Percentiles rank a stretch among this genome's conserved stretches.
Evolutionary conservation across 2,888 invertebrate genomes (phyloP).

Genomic region (Drosophila subquinaria): DNA sequence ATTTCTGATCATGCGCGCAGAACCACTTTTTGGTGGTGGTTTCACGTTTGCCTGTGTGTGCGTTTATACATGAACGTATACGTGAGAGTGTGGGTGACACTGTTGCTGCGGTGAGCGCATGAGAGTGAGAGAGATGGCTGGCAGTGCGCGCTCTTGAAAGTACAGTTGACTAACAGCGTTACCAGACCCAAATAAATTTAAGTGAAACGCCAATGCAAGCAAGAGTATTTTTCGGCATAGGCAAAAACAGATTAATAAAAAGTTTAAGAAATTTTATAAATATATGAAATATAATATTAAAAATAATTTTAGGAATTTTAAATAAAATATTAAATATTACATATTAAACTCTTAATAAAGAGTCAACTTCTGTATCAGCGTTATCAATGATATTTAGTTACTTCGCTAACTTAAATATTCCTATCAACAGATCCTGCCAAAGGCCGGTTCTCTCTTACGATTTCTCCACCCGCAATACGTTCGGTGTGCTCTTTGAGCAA

Average conservation of each 20-base stretch:
- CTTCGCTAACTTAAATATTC: background rate
- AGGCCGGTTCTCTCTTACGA: constrained; percentile 71
- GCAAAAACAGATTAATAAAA: background rate
- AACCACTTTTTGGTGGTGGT: constrained; percentile 67
- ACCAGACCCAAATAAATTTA: constrained; percentile 66
- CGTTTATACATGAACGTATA: constrained; percentile 16
- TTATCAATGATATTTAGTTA: background rate
- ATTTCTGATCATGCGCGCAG: constrained; percentile 74
- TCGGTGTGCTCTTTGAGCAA: constrained; percentile 49
- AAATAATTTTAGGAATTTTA: background rate
- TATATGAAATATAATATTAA: background rate
- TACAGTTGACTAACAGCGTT: constrained; percentile 78
- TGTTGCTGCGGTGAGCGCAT: constrained; percentile 62
- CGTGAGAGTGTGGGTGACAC: constrained; percentile 42
- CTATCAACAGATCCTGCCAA: constrained; percentile 62
- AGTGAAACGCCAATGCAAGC: constrained; percentile 60
- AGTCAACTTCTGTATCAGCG: background rate
- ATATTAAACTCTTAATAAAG: background rate
- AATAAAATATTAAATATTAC: background rate
- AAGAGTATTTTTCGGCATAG: constrained; percentile 57
- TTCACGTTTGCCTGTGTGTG: constrained; percentile 21
- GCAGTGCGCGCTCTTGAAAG: constrained; percentile 76
- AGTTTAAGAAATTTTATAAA: constrained; percentile 4
- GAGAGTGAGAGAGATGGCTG: constrained; percentile 82
- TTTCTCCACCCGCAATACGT: constrained; percentile 38